Conservation (phyloP, 2,797 vertebrate genomes). For the Tadarida brasiliensis region DNA sequence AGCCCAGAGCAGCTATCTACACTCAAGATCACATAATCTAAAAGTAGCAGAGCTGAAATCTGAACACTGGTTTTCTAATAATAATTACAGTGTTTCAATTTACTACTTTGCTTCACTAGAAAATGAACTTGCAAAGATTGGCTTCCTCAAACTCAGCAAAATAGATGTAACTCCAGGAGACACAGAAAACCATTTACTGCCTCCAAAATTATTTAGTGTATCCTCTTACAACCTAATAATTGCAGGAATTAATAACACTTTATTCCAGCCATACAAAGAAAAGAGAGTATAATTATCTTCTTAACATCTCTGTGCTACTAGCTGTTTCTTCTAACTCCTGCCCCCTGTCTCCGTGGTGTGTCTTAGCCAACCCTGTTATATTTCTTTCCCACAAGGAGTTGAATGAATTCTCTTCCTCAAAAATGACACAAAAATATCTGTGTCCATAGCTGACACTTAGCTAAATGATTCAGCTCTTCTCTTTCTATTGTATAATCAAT, state of each 20-base stretch:
- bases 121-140: neutral
- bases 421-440: neutral
- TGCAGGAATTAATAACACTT: slow-evolving; percentile 24
- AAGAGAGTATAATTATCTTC: neutral
- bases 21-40: neutral
- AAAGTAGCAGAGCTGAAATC: neutral
- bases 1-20: neutral
- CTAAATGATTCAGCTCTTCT: neutral
- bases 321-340: neutral
- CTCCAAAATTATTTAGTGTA: slow-evolving; percentile 25
- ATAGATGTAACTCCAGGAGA: neutral
- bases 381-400: neutral
- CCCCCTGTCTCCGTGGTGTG: neutral
- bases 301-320: neutral
- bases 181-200: neutral
- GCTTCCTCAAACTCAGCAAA: slow-evolving; percentile 19
- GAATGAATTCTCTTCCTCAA: neutral
- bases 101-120: neutral
- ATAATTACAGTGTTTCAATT: neutral
- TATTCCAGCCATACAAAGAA: neutral
- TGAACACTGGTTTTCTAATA: slow-evolving; percentile 5
- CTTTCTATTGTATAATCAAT: neutral
- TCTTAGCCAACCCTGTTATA: neutral
- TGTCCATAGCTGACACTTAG: neutral
- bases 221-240: neutral